A percentile compares a stretch with the other conserved stretches of the same genome.
Conservation (phyloP, 2,888 invertebrate genomes). For the Chymomyza amoena region DNA sequence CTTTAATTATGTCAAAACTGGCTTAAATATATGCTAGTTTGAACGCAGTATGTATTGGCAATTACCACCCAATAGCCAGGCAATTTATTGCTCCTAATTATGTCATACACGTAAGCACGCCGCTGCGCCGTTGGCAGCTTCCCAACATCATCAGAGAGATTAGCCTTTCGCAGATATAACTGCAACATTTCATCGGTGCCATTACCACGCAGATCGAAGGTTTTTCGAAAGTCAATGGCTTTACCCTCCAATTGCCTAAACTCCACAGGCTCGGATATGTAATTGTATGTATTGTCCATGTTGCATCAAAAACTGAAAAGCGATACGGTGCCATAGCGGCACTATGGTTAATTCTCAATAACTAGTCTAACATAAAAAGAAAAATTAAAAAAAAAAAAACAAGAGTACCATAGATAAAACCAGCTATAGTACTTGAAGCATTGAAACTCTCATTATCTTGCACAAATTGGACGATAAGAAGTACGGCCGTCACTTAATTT, state of each 20-base stretch:
- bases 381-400: neutral
- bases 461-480: neutral
- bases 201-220: constrained; percentile 72
- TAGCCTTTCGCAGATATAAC: constrained; percentile 69
- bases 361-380: neutral
- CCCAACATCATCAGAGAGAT: constrained; percentile 65
- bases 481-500: neutral
- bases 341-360: neutral
- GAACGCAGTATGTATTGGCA: constrained; percentile 11
- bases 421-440: neutral
- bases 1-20: neutral
- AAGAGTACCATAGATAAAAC: neutral
- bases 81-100: constrained; percentile 71
- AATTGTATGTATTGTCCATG: constrained; percentile 57
- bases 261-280: constrained; percentile 69
- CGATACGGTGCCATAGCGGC: neutral
- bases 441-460: neutral
- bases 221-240: constrained; percentile 70
- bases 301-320: neutral
- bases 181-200: constrained; percentile 71
- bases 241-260: constrained; percentile 66
- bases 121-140: constrained; percentile 63
- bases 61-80: constrained; percentile 76
- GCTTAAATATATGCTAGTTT: neutral
- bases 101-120: constrained; percentile 73